A percentile compares a stretch with the other conserved stretches of the same genome.
Evolutionary conservation across 2,888 invertebrate species (phyloP).

Genomic region (Melinopterus prodromus): DNA sequence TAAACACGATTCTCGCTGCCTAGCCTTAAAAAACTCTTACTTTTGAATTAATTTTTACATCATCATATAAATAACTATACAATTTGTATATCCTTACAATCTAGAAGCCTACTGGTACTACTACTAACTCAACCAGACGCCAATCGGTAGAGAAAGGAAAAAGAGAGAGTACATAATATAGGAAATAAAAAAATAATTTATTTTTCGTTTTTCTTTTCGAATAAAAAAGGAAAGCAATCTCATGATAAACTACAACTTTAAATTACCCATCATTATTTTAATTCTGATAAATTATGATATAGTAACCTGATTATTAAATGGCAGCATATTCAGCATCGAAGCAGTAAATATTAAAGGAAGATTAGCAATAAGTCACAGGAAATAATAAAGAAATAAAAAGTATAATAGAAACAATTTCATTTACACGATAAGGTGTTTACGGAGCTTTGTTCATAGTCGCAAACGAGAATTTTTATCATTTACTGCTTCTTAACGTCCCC

Average conservation of each 20-base stretch:
- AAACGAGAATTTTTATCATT: background rate
- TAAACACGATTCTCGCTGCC: background rate
- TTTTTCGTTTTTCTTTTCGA: conserved; percentile 16
- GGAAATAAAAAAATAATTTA: conserved; percentile 17
- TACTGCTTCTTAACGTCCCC: conserved; percentile 18
- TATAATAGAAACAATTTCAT: conserved; percentile 4
- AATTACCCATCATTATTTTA: conserved; percentile 38
- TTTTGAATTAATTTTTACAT: conserved; percentile 21
- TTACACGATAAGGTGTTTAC: background rate
- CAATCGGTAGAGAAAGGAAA: background rate
- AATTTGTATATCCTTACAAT: conserved; percentile 26
- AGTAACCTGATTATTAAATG: conserved; percentile 42
- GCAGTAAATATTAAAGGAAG: conserved; percentile 38
- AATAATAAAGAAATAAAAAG: conserved; percentile 21
- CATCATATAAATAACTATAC: conserved; percentile 32
- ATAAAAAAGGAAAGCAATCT: conserved; percentile 4
- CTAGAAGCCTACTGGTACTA: conserved; percentile 24
- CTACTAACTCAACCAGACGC: background rate
- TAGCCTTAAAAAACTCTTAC: background rate
- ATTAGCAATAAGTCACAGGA: background rate
- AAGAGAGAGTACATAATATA: background rate
- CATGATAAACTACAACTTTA: conserved; percentile 23
- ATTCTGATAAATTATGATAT: conserved; percentile 10
- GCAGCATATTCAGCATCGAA: conserved; percentile 44
- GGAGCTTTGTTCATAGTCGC: background rate